Conservation (phyloP, 2,888 invertebrate species). For the Trissolcus brochymenae region DNA sequence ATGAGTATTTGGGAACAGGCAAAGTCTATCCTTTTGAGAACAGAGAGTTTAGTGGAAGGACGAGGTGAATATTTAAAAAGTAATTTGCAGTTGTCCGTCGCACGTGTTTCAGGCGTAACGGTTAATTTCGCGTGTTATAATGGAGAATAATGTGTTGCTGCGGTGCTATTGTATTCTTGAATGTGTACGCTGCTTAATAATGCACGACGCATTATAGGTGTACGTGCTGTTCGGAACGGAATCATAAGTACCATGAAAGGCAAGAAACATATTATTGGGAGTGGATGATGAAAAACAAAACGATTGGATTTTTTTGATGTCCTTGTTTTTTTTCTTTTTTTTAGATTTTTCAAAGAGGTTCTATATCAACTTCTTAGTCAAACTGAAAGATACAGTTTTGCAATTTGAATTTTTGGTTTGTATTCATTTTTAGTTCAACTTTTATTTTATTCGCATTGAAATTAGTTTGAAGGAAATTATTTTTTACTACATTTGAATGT, state of each 20-base stretch:
- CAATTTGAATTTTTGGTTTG: too few relatives aligned
- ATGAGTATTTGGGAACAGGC: neutral
- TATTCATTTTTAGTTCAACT: too few relatives aligned
- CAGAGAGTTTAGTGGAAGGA: neutral
- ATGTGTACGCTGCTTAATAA: slow-evolving; percentile 26
- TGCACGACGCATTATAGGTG: slow-evolving; percentile 11
- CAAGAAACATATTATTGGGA: neutral
- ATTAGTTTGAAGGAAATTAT: too few relatives aligned
- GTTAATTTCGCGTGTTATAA: slow-evolving; percentile 13
- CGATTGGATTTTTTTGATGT: neutral
- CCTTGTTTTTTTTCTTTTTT: neutral
- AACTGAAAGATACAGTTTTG: too few relatives aligned
- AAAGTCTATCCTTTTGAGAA: neutral
- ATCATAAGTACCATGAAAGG: neutral
- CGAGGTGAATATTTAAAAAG: slow-evolving; percentile 13
- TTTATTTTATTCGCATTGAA: too few relatives aligned
- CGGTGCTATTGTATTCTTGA: slow-evolving; percentile 18
- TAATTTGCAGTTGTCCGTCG: slow-evolving; percentile 3
- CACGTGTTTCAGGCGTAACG: slow-evolving; percentile 10
- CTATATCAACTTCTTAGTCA: too few relatives aligned
- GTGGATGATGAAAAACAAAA: neutral
- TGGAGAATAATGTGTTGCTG: slow-evolving; percentile 7
- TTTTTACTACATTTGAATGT: too few relatives aligned
- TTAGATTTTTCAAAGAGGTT: neutral
- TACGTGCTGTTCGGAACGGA: slow-evolving; percentile 12